Percentiles rank a stretch among this genome's conserved stretches.
phyloP scores from a whole-genome alignment of 1,140 invertebrate species.

The Semibalanus balanoides region DNA sequence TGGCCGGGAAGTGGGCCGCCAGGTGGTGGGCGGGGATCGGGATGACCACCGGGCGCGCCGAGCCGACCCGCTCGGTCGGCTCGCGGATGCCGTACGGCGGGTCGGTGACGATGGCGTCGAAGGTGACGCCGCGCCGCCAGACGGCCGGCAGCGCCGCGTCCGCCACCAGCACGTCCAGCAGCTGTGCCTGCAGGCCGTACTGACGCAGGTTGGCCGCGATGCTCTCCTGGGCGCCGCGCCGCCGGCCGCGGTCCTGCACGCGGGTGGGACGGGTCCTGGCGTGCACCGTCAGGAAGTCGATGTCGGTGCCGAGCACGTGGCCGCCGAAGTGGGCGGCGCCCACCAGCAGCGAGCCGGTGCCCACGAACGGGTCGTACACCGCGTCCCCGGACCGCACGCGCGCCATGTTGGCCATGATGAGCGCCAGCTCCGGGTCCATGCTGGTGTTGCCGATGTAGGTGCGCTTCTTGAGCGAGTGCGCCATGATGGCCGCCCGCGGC shows the following conservation, averaged over 20 bases:
- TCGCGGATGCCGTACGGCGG: constrained; percentile 93
- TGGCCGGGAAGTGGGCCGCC: constrained; percentile 62
- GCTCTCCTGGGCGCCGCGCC: constrained; percentile 64
- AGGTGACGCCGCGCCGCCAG: constrained; percentile 50
- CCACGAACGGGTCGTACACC: constrained; percentile 88
- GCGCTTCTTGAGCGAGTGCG: constrained; percentile 68
- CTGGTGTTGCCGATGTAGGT: constrained; percentile 95
- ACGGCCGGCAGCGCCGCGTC: constrained; percentile 55
- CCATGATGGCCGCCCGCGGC: constrained; percentile 57
- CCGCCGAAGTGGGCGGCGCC: constrained; percentile 80
- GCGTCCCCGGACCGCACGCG: constrained; percentile 54
- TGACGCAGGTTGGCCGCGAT: constrained; percentile 70
- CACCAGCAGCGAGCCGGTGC: constrained; percentile 80
- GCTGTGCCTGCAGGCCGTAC: constrained; percentile 56
- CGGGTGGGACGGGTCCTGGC: constrained; percentile 62
- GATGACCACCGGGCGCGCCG: constrained; percentile 25
- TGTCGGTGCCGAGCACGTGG: constrained; percentile 80
- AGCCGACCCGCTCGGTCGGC: constrained; percentile 68
- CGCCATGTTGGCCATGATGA: constrained; percentile 90
- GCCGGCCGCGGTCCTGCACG: constrained; percentile 20
- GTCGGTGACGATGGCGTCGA: constrained; percentile 86
- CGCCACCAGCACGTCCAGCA: constrained; percentile 75
- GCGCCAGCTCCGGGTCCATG: constrained; percentile 84
- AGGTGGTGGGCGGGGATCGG: constrained; percentile 41
- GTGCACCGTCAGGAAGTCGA: constrained; percentile 85